phyloP scores from a whole-genome alignment of 64 coral and sea anemone genomes.

The Montipora sp. region DNA sequence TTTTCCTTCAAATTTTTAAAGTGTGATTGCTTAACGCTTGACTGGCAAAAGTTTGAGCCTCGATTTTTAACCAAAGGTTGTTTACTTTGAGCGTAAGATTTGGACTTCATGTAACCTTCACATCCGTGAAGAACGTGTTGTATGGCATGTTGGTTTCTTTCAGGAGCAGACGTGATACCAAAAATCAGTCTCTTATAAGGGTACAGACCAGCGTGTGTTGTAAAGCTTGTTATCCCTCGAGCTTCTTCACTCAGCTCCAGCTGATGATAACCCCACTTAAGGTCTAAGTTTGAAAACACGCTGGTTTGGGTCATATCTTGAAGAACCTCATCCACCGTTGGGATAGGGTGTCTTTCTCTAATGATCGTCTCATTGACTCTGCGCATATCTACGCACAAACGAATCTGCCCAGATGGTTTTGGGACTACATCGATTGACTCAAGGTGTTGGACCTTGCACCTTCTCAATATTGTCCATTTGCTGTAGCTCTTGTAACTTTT shows the following conservation, averaged over 20 bases:
- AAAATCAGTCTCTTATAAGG: slow-evolving; percentile 62
- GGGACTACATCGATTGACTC: slow-evolving; percentile 50
- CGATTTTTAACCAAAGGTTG: too few species aligned
- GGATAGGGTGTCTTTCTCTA: slow-evolving; percentile 48
- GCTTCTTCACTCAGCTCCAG: slow-evolving; percentile 37
- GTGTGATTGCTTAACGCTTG: too few species aligned
- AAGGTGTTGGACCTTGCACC: slow-evolving; percentile 7
- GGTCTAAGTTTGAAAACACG: slow-evolving; percentile 37
- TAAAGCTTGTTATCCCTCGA: slow-evolving; percentile 46
- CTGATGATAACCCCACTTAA: slow-evolving; percentile 37
- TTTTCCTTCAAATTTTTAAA: too few species aligned
- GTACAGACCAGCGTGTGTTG: slow-evolving; percentile 36
- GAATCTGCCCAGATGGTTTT: slow-evolving; percentile 1
- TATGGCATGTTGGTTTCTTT: slow-evolving; percentile 54
- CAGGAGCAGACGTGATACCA: slow-evolving; percentile 35
- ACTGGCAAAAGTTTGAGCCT: too few species aligned
- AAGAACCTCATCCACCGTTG: slow-evolving; percentile 53
- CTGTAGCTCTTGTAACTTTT: too few species aligned
- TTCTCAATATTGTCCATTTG: too few species aligned
- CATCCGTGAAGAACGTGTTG: slow-evolving; percentile 48
- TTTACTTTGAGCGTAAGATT: too few species aligned
- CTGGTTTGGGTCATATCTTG: slow-evolving; percentile 29
- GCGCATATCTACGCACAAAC: slow-evolving; percentile 57
- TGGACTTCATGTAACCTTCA: not conserved
- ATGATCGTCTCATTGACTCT: not conserved